phyloP scores from a whole-genome alignment of 1,140 invertebrate genomes.

The Drosophila sulfurigaster region DNA sequence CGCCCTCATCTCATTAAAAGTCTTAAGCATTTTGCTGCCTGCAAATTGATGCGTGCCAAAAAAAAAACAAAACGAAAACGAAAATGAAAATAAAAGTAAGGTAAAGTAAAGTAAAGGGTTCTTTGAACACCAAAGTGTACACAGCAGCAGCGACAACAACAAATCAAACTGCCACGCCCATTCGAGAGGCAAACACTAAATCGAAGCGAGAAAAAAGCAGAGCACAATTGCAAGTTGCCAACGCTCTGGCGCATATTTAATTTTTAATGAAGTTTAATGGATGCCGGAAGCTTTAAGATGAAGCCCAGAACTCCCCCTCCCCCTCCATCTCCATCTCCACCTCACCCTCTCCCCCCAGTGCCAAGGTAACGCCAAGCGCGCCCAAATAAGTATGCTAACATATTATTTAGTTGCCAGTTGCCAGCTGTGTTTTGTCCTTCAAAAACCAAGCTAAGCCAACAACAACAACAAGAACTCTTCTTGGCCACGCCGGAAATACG shows the following conservation, averaged over 20 bases:
- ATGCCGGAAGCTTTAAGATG: conserved; percentile 79
- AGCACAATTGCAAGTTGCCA: conserved; percentile 16
- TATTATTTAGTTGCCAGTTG: conserved; percentile 32
- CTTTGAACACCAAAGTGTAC: background rate
- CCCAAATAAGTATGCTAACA: conserved; percentile 49
- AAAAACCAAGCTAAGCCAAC: background rate
- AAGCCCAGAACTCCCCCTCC: background rate
- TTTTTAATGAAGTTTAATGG: conserved; percentile 84
- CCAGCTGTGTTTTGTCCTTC: background rate
- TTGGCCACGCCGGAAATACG: conserved; percentile 7
- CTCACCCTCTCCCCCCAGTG: background rate
- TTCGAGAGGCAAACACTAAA: background rate
- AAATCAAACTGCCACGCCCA: conserved; percentile 61
- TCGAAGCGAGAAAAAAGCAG: conserved; percentile 11
- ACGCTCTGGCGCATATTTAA: conserved; percentile 71
- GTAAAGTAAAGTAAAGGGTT: conserved; percentile 19
- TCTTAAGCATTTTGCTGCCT: conserved; percentile 70
- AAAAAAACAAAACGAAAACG: too few species aligned
- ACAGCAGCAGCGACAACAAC: conserved; percentile 8
- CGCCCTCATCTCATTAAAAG: conserved; percentile 84
- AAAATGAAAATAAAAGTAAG: too few species aligned
- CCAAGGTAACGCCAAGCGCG: conserved; percentile 19
- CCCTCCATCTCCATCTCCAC: too few species aligned
- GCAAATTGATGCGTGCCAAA: conserved; percentile 70
- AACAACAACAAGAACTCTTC: background rate